Conservation (phyloP, 2,888 invertebrate genomes). For the Eledone cirrhosa region DNA sequence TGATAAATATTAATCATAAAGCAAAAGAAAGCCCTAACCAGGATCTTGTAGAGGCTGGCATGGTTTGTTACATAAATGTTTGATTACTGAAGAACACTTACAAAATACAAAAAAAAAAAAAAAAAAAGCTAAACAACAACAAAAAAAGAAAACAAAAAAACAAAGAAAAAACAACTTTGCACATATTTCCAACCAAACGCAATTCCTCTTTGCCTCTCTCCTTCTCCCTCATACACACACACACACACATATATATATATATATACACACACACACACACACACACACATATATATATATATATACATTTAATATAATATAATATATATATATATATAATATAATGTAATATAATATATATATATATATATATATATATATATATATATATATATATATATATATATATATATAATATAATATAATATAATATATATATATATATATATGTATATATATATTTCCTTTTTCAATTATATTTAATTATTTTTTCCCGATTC, state of each 20-base stretch:
- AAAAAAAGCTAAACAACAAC: too few relatives aligned
- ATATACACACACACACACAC: not conserved
- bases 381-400: constrained; percentile 6
- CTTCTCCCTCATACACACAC: not conserved
- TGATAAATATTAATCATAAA: too few relatives aligned
- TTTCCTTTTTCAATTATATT: not conserved
- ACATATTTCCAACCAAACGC: too few relatives aligned
- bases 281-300: constrained; percentile 7
- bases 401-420: not conserved
- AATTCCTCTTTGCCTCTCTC: too few relatives aligned
- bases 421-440: not conserved
- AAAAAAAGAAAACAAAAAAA: too few relatives aligned
- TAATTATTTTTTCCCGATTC: not conserved
- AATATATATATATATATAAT: too few relatives aligned
- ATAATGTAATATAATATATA: not conserved
- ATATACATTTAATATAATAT: not conserved
- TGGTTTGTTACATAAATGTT: too few relatives aligned
- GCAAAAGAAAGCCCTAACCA: too few relatives aligned
- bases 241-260: not conserved
- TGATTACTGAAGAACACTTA: too few relatives aligned
- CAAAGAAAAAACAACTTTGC: too few relatives aligned
- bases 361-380: constrained; percentile 6
- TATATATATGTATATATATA: not conserved
- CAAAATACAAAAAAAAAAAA: too few relatives aligned
- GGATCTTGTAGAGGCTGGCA: too few relatives aligned